Percentiles rank a stretch among this genome's conserved stretches.
phyloP scores from a whole-genome alignment of 2,113 vertebrate genomes.

The Taxidea taxus region DNA sequence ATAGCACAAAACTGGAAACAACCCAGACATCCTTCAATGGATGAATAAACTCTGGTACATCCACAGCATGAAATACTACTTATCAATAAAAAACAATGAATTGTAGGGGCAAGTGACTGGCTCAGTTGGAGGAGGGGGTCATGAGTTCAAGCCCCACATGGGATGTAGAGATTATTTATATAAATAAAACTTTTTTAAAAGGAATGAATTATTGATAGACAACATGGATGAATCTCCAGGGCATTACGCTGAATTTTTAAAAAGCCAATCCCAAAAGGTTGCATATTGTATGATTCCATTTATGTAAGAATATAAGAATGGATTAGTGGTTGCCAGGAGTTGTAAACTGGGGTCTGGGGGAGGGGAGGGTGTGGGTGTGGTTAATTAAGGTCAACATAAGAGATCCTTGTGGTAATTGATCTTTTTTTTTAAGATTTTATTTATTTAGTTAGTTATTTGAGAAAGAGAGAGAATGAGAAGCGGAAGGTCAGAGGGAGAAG shows the following conservation, averaged over 20 bases:
- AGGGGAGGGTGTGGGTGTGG: too few species aligned
- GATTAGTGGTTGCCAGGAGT: background rate
- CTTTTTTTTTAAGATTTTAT: too few species aligned
- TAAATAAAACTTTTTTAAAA: background rate
- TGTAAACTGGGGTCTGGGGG: background rate
- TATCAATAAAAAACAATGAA: background rate
- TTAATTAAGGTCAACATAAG: background rate
- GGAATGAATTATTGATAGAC: background rate
- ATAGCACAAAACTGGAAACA: background rate
- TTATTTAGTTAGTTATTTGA: too few species aligned
- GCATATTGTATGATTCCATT: background rate
- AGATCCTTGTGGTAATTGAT: background rate
- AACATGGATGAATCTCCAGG: background rate
- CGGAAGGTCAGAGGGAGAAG: too few species aligned
- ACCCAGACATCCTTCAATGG: background rate
- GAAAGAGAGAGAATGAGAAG: too few species aligned
- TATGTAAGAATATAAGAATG: background rate
- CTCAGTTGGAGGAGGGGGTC: background rate
- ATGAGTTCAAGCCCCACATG: background rate
- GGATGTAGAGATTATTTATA: background rate
- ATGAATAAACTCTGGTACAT: background rate
- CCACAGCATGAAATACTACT: background rate
- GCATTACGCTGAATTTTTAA: background rate
- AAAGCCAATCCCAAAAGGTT: background rate
- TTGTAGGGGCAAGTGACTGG: background rate